Conservation (phyloP, 2,797 vertebrate genomes). For the Spinibarbus caldwelli region DNA sequence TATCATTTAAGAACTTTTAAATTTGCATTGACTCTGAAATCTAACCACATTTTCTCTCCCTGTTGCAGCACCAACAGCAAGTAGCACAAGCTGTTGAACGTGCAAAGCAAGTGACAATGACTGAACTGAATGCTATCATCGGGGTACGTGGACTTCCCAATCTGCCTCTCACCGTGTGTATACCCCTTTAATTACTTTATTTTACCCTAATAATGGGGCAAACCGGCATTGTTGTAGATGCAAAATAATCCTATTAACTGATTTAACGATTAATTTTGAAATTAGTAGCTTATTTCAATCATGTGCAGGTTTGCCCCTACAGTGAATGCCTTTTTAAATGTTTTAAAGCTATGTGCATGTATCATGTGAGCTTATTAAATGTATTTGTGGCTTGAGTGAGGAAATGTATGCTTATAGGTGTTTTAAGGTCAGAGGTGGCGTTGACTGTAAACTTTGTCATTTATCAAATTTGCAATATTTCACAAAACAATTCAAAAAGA, state of each 20-base stretch:
- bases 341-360: conserved; percentile 26
- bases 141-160: conserved; percentile 97
- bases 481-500: background rate
- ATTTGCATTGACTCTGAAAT: conserved; percentile 22
- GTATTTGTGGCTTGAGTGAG: background rate
- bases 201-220: conserved; percentile 71
- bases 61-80: conserved; percentile 95
- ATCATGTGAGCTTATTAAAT: conserved; percentile 25
- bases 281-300: background rate
- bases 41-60: conserved; percentile 45
- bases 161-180: conserved; percentile 96
- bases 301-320: conserved; percentile 63
- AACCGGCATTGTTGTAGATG: conserved; percentile 64
- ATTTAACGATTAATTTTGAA: background rate
- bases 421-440: background rate
- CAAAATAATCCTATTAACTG: background rate
- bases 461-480: background rate
- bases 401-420: background rate
- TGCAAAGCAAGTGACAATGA: conserved; percentile 99
- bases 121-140: conserved; percentile 98
- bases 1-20: background rate
- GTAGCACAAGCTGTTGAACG: conserved; percentile 98
- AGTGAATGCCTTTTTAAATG: conserved; percentile 55
- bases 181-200: conserved; percentile 89
- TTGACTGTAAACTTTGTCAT: background rate